Base-by-base conservation (phyloP, 2,797 vertebrate genomes). In the Ctenosaura bakeri region DNA sequence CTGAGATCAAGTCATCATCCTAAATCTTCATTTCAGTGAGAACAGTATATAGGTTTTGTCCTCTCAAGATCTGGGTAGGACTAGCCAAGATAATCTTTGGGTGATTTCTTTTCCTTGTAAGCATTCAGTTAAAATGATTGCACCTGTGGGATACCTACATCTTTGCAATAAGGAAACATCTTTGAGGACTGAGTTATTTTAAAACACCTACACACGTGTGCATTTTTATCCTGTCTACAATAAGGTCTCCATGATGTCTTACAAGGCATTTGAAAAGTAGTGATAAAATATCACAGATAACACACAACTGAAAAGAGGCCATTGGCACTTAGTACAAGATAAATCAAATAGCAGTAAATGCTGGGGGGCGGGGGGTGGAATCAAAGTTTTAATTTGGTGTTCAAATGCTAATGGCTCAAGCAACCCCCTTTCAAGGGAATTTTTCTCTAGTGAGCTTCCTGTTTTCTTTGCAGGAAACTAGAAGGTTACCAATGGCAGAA, bases 401-500 rank as follows among this genome's bases (percentile, higher is more conserved):
- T 52, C 32, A 29, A 52, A 29, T 12, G 76, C 62, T 26, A 50
- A 69, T 69, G 32, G 13, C 12, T 50, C 13, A 69, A 50, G 42
- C 50, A 26, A 84, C 29, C 29, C 38, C 38, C 46, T n/a, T 79
- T 46, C 46, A 32, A 66, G 62, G 62, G 7, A 46, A 29, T 46
- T 50, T 46, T 9, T 83, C 32, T 66, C 42, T 71, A 16, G 7
- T 50, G 26, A 13, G 10, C 46, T n/a, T 50, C 52, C 6, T 56
- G 32, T 81, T 81, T 56, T 81, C 3, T 80, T n/a, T 32, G 29
- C 50, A 18, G 56, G 52, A 54, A 6, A 71, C 38, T 66, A 69
- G 26, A n/a, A 77, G 35, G 88, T 92, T 71, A 54, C 42, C 42
- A 46, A 90, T 35, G 54, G 52, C 83, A 78, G 8, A 84, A 42